A percentile compares a stretch with the other conserved stretches of the same genome.
phyloP scores from a whole-genome alignment of 2,797 vertebrate species.

The Gorsachius magnificus region DNA sequence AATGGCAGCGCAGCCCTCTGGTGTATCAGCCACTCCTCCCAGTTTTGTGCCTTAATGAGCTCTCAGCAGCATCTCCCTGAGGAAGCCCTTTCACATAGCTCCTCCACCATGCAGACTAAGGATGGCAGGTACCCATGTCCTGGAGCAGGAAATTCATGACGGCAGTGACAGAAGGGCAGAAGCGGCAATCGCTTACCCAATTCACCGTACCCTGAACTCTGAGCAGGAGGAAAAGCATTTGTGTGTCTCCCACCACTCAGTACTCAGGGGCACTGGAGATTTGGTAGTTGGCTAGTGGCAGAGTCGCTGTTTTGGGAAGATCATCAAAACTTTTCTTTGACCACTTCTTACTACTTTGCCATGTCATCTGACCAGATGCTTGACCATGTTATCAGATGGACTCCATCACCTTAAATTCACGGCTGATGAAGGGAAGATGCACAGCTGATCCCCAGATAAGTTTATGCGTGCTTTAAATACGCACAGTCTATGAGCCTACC shows the following conservation, averaged over 20 bases:
- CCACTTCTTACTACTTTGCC: background rate
- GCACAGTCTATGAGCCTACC: background rate
- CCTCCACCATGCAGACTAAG: background rate
- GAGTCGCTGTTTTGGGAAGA: background rate
- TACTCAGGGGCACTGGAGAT: background rate
- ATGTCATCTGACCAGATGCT: background rate
- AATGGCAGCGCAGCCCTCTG: too few relatives aligned
- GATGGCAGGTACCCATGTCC: background rate
- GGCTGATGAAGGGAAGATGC: background rate
- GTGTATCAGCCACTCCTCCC: too few relatives aligned
- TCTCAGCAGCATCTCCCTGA: background rate
- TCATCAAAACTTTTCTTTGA: background rate
- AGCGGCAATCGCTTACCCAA: rapidly evolving
- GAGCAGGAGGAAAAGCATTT: background rate
- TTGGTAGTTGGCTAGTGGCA: background rate
- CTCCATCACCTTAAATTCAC: background rate
- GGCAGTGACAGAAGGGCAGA: background rate
- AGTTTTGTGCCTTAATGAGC: too few relatives aligned
- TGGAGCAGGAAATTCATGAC: background rate
- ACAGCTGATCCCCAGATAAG: background rate
- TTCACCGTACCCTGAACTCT: background rate
- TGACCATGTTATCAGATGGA: background rate
- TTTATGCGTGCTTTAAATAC: background rate
- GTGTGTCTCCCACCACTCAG: background rate
- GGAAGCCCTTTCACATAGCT: background rate